A percentile compares a stretch with the other conserved stretches of the same genome.
These are phyloP conservation scores for Gobio occitaniae DNA, from an alignment of 2,797 vertebrate species.

Conservation along the genomic window DNA sequence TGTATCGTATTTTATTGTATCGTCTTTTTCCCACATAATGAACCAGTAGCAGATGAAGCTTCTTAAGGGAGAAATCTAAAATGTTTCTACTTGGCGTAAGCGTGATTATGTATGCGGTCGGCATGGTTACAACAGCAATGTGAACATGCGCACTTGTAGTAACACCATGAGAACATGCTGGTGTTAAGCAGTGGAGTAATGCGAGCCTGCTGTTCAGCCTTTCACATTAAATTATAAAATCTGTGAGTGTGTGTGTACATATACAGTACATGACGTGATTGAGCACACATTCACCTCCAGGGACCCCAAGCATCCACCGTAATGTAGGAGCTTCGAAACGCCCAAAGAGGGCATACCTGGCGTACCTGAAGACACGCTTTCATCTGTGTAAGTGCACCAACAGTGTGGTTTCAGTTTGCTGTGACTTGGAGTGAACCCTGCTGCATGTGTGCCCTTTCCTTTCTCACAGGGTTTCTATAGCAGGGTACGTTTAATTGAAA, in stretches of 20 bases:
- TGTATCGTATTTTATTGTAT: background rate
- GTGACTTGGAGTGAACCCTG: constrained; percentile 46
- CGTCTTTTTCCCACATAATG: constrained; percentile 4
- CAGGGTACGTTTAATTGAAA: background rate
- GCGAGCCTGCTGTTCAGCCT: constrained; percentile 31
- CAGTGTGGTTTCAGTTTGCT: constrained; percentile 58
- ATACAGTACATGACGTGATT: constrained; percentile 38
- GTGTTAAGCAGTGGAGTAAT: constrained; percentile 26
- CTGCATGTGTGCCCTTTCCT: constrained; percentile 1
- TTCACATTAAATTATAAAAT: constrained; percentile 20
- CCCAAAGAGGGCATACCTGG: constrained; percentile 81
- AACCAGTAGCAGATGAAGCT: background rate
- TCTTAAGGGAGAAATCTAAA: constrained; percentile 28
- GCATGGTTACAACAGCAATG: constrained; percentile 36
- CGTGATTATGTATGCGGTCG: constrained; percentile 30
- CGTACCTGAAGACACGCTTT: constrained; percentile 86
- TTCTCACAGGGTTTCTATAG: constrained; percentile 15
- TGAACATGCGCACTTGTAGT: background rate
- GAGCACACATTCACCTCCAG: constrained; percentile 51
- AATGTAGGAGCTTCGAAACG: constrained; percentile 82
- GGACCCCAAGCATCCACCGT: constrained; percentile 64
- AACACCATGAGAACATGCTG: background rate
- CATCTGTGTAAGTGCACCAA: constrained; percentile 84
- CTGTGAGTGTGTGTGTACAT: constrained; percentile 34
- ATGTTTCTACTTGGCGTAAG: constrained; percentile 13